Evolutionary conservation across 2,113 vertebrate genomes (phyloP).

Genomic region (Mus spicilegus): DNA sequence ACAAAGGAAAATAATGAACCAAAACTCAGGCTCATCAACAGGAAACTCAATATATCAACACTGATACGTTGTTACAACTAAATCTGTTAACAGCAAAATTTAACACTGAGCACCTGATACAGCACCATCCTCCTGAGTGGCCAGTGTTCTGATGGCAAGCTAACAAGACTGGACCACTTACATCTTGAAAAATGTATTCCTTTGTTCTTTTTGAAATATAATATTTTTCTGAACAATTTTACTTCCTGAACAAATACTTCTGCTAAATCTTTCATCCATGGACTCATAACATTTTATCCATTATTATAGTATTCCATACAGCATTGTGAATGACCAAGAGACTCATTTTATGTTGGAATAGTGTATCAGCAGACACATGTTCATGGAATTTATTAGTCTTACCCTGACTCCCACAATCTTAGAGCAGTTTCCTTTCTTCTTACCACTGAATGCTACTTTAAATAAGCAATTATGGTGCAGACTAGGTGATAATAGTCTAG

Average conservation of each 20-base stretch:
- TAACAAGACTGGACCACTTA: not conserved
- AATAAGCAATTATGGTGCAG: no score
- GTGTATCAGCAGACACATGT: not conserved
- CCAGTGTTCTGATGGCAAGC: not conserved
- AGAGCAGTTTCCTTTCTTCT: not conserved
- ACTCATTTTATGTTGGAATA: not conserved
- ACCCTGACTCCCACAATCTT: not conserved
- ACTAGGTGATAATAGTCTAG: not conserved
- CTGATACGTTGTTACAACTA: not conserved
- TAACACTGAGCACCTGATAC: not conserved
- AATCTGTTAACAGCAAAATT: not conserved
- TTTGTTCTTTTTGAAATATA: not conserved
- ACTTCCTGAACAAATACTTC: not conserved
- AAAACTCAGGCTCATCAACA: not conserved
- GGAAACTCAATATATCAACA: not conserved
- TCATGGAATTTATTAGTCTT: not conserved
- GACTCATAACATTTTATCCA: not conserved
- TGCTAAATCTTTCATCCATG: no score
- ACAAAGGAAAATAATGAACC: not conserved
- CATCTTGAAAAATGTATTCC: not conserved
- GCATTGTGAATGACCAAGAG: not conserved
- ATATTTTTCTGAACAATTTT: no score
- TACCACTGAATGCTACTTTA: not conserved
- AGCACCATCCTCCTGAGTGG: not conserved
- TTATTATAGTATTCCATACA: not conserved